A percentile compares a stretch with the other conserved stretches of the same genome.
These are phyloP conservation scores for Syngnathus rostellatus DNA, from an alignment of 2,797 vertebrate genomes.

Conservation along the genomic window DNA sequence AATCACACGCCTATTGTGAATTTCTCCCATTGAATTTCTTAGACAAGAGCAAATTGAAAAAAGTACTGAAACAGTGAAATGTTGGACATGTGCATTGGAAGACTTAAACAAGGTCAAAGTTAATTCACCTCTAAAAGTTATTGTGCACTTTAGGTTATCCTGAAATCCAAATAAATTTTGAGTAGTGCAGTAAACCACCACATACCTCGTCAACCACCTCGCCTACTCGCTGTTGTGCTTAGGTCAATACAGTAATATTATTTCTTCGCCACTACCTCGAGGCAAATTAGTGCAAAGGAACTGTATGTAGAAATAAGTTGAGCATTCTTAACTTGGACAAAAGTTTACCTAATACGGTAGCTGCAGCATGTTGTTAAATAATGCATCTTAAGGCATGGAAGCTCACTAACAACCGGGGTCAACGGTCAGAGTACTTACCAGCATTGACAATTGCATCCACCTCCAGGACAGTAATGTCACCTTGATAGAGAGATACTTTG, in stretches of 20 bases:
- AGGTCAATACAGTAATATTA: neutral
- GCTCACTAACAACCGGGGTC: conserved; percentile 7
- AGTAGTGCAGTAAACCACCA: too few relatives aligned
- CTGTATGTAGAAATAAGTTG: neutral
- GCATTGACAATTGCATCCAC: conserved; percentile 96
- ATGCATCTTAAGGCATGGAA: conserved; percentile 6
- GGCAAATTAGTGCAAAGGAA: neutral
- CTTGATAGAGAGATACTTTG: conserved; percentile 94
- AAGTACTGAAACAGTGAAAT: too few relatives aligned
- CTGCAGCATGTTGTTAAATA: conserved; percentile 27
- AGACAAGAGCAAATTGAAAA: too few relatives aligned
- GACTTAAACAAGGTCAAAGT: too few relatives aligned
- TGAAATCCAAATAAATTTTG: too few relatives aligned
- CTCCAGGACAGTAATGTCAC: conserved; percentile 92
- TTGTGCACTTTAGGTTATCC: too few relatives aligned
- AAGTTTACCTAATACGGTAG: conserved; percentile 44
- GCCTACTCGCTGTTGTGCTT: neutral
- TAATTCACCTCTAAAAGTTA: too few relatives aligned
- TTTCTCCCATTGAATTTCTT: neutral
- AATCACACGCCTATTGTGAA: neutral
- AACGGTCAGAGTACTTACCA: conserved; percentile 70
- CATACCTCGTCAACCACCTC: too few relatives aligned
- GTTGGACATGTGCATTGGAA: too few relatives aligned
- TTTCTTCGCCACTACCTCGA: neutral
- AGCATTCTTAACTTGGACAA: neutral